Conservation (phyloP, 2,888 invertebrate species). For the Augiades crinisus region DNA sequence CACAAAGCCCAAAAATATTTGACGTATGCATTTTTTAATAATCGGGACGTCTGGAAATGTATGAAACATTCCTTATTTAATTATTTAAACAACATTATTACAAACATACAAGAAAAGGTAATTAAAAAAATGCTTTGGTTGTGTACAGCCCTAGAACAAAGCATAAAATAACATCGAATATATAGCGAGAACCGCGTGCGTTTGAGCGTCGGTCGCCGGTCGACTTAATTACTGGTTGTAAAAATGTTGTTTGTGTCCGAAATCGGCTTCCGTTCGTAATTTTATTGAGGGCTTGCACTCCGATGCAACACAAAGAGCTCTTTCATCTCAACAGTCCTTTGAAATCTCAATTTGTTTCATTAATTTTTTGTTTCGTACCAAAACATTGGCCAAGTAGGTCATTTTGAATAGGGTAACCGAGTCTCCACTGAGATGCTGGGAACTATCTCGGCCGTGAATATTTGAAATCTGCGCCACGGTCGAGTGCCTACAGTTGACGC, state of each 20-base stretch:
- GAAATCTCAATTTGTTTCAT: constrained; percentile 3
- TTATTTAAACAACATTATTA: no score
- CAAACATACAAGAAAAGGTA: no score
- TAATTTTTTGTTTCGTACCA: neutral
- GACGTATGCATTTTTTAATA: no score
- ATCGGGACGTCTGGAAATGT: no score
- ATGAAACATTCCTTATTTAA: no score
- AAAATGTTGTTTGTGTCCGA: constrained; percentile 29
- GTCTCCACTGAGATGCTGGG: neutral
- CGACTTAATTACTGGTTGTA: constrained; percentile 27
- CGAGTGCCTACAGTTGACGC: neutral
- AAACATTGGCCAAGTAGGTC: constrained; percentile 3
- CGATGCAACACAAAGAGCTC: constrained; percentile 18
- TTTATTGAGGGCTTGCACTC: constrained; percentile 23
- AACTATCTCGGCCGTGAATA: constrained; percentile 6
- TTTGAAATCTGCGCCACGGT: neutral
- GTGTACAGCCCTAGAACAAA: no score
- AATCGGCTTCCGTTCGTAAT: constrained; percentile 18
- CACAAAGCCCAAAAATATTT: no score
- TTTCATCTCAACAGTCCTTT: constrained; percentile 27
- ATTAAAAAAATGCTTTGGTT: no score
- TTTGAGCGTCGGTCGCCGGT: constrained; percentile 9
- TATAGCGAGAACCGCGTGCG: constrained; percentile 16
- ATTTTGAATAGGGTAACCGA: neutral
- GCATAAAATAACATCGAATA: constrained; percentile 3